Conservation (phyloP, 2,113 vertebrate species). For the Chelonoidis abingdonii region DNA sequence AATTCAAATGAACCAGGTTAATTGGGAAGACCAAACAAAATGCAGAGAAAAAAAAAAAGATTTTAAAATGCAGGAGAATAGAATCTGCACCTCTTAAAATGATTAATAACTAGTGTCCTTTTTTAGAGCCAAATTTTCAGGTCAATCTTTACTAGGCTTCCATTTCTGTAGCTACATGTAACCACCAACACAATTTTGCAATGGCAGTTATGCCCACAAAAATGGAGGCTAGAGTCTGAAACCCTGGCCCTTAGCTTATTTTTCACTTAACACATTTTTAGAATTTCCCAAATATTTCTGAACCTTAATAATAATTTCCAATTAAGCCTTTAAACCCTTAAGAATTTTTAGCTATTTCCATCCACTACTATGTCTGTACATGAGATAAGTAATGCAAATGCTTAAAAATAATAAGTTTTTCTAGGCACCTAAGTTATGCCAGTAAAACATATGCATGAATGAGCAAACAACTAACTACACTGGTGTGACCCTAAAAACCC, state of each 20-base stretch:
- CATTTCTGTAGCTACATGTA: background rate
- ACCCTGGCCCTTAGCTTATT: background rate
- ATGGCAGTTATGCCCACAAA: background rate
- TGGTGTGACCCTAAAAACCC: background rate
- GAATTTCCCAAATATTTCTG: constrained; percentile 16
- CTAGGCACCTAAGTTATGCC: background rate
- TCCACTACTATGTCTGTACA: background rate
- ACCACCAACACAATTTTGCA: fast-evolving
- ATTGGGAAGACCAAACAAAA: background rate
- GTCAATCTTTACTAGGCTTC: background rate
- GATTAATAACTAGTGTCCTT: background rate
- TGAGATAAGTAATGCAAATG: background rate
- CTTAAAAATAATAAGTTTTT: background rate
- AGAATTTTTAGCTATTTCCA: constrained; percentile 50
- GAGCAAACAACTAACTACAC: background rate
- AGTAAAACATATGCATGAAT: background rate
- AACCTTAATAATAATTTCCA: background rate
- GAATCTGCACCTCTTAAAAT: background rate
- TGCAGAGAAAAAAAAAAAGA: background rate
- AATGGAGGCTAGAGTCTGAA: background rate
- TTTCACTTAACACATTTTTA: constrained; percentile 6
- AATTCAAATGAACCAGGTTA: constrained; percentile 8
- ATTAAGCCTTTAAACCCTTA: constrained; percentile 52
- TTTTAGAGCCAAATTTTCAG: background rate
- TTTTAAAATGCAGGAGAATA: background rate